Conservation (phyloP, 1,140 invertebrate species). For the Andricus grossulariae region DNA sequence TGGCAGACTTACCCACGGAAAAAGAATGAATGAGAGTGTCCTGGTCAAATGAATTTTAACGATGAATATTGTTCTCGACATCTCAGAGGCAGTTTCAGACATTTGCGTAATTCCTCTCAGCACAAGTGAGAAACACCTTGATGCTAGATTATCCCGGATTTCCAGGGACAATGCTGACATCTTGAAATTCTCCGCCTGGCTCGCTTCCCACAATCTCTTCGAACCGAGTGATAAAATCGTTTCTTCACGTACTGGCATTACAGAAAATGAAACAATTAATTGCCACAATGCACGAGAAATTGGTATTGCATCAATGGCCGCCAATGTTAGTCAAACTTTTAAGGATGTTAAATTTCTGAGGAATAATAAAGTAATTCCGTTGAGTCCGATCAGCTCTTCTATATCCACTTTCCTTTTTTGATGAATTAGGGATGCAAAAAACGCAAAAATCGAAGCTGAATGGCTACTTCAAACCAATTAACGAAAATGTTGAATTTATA, state of each 20-base stretch:
- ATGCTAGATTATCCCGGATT: constrained; percentile 59
- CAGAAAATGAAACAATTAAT: constrained; percentile 67
- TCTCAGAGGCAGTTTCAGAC: constrained; percentile 58
- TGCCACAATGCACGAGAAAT: constrained; percentile 67
- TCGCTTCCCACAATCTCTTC: background rate
- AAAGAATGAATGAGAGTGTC: constrained; percentile 53
- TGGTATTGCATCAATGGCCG: constrained; percentile 54
- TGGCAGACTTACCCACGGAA: constrained; percentile 55
- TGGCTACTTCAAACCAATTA: no score
- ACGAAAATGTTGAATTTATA: no score
- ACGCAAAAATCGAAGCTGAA: no score
- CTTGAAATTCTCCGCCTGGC: constrained; percentile 37
- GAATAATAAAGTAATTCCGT: constrained; percentile 61
- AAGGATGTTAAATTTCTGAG: constrained; percentile 66
- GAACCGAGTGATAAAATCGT: background rate
- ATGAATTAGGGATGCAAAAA: no score
- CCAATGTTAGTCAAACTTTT: constrained; percentile 46
- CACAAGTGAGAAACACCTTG: constrained; percentile 63
- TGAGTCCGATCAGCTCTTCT: constrained; percentile 57
- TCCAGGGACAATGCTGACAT: constrained; percentile 54
- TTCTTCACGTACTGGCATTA: constrained; percentile 51
- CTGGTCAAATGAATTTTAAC: constrained; percentile 50
- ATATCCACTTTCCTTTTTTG: no score
- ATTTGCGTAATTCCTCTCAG: constrained; percentile 59
- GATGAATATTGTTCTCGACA: constrained; percentile 46